A percentile compares a stretch with the other conserved stretches of the same genome.
phyloP scores from a whole-genome alignment of 2,888 invertebrate genomes.

The Dione vanillae region DNA sequence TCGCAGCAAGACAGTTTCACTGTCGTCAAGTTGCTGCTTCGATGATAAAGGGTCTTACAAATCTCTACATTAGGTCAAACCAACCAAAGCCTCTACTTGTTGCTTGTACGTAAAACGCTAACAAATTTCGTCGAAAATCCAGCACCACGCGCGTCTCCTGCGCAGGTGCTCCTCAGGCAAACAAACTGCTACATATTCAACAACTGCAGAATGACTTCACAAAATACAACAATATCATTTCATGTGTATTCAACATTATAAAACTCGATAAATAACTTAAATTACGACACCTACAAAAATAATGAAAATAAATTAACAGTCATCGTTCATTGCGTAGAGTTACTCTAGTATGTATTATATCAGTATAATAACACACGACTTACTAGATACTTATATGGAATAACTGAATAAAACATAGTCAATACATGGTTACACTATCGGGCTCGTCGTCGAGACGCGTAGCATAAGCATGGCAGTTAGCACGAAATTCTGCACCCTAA shows the following conservation, averaged over 20 bases:
- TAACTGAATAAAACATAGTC: slow-evolving; percentile 59
- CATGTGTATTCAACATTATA: slow-evolving; percentile 62
- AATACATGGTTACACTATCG: slow-evolving; percentile 64
- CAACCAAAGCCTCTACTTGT: slow-evolving; percentile 30
- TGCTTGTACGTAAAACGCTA: slow-evolving; percentile 26
- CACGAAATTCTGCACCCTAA: slow-evolving; percentile 81
- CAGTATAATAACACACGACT: slow-evolving; percentile 75
- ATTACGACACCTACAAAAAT: slow-evolving; percentile 63
- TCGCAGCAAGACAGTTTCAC: slow-evolving; percentile 14
- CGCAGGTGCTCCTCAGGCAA: not conserved
- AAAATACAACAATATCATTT: slow-evolving; percentile 65
- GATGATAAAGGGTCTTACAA: slow-evolving; percentile 14
- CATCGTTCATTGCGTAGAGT: slow-evolving; percentile 78
- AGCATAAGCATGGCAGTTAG: slow-evolving; percentile 79
- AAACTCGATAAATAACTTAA: slow-evolving; percentile 80
- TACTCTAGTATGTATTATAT: slow-evolving; percentile 65
- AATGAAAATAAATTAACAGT: slow-evolving; percentile 82
- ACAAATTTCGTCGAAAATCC: slow-evolving; percentile 27
- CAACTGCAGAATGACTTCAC: slow-evolving; percentile 34
- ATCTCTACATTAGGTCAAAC: slow-evolving; percentile 19
- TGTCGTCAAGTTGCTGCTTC: slow-evolving; percentile 3
- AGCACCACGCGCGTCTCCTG: slow-evolving; percentile 18
- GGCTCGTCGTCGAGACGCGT: slow-evolving; percentile 76
- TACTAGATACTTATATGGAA: slow-evolving; percentile 78
- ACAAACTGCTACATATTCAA: slow-evolving; percentile 5